phyloP scores from a whole-genome alignment of 2,113 vertebrate species.

The Oreochromis aureus region DNA sequence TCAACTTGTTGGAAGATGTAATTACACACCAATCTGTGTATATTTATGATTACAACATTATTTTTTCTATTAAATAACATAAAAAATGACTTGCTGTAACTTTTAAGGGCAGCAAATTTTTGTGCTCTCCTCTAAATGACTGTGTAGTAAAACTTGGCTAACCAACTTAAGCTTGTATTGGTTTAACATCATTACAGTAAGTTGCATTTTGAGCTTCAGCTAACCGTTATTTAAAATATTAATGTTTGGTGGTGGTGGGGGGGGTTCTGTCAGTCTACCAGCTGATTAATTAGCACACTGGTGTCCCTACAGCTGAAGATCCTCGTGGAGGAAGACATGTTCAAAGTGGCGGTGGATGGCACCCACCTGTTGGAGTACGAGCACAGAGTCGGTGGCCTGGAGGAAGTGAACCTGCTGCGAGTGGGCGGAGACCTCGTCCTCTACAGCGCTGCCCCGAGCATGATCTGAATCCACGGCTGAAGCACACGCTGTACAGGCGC shows the following conservation, averaged over 20 bases:
- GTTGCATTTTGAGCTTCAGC: background rate
- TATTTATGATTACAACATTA: no score
- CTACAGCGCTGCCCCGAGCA: slow-evolving; percentile 67
- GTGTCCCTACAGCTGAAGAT: slow-evolving; percentile 68
- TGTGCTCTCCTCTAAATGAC: background rate
- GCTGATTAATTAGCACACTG: background rate
- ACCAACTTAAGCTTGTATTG: background rate
- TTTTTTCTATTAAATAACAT: no score
- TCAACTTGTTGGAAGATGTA: no score
- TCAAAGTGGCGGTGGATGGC: slow-evolving; percentile 75
- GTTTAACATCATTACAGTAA: background rate
- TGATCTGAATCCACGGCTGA: slow-evolving; percentile 56
- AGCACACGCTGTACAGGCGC: background rate
- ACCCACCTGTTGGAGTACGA: slow-evolving; percentile 74
- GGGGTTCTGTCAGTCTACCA: background rate
- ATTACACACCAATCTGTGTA: no score
- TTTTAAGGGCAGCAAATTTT: no score
- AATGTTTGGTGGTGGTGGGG: background rate
- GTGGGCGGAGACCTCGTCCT: slow-evolving; percentile 67
- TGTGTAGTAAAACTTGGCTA: background rate
- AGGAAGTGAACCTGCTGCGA: slow-evolving; percentile 70
- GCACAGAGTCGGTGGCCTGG: slow-evolving; percentile 68
- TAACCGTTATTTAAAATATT: background rate
- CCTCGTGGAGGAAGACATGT: slow-evolving; percentile 72
- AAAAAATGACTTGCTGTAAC: no score